Percentiles rank a stretch among this genome's conserved stretches.
Evolutionary conservation across 1,140 invertebrate species (phyloP).

Genomic region (Copidosoma floridanum): DNA sequence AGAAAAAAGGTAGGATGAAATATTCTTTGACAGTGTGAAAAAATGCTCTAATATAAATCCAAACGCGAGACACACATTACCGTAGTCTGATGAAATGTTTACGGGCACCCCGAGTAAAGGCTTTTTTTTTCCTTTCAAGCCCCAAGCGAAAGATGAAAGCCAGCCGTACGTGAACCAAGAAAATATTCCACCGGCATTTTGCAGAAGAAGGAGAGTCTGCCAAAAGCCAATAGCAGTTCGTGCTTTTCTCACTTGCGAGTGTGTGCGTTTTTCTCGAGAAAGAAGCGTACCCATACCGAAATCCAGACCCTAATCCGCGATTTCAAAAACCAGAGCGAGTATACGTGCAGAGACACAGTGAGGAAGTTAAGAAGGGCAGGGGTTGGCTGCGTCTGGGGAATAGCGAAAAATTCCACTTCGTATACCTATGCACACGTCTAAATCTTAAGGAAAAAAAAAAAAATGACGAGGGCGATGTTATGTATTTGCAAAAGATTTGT

Average conservation of each 20-base stretch:
- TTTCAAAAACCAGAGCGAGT: conserved; percentile 14
- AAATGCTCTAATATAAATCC: conserved; percentile 17
- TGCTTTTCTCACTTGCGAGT: too few relatives aligned
- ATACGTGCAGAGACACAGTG: not conserved
- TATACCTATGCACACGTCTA: not conserved
- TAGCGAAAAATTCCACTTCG: conserved; percentile 10
- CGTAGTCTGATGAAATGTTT: conserved; percentile 19
- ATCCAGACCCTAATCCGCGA: conserved; percentile 19
- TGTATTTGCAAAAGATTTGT: too few relatives aligned
- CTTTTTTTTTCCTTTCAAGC: not conserved
- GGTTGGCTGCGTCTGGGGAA: conserved; percentile 10
- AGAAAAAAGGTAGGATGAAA: too few relatives aligned
- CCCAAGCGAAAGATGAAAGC: not conserved
- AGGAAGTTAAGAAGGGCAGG: not conserved
- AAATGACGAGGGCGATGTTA: too few relatives aligned
- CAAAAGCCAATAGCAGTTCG: conserved; percentile 28
- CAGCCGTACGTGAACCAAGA: not conserved
- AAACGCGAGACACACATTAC: not conserved
- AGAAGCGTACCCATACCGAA: too few relatives aligned
- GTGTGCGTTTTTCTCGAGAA: too few relatives aligned
- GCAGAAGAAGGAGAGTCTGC: conserved; percentile 22
- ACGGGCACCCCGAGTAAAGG: not conserved
- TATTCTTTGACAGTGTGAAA: not conserved
- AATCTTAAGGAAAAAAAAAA: too few relatives aligned
- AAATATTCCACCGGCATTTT: conserved; percentile 27